These are phyloP conservation scores for Microvelia longipes DNA, from an alignment of 1,140 invertebrate species.

Conservation along the genomic window DNA sequence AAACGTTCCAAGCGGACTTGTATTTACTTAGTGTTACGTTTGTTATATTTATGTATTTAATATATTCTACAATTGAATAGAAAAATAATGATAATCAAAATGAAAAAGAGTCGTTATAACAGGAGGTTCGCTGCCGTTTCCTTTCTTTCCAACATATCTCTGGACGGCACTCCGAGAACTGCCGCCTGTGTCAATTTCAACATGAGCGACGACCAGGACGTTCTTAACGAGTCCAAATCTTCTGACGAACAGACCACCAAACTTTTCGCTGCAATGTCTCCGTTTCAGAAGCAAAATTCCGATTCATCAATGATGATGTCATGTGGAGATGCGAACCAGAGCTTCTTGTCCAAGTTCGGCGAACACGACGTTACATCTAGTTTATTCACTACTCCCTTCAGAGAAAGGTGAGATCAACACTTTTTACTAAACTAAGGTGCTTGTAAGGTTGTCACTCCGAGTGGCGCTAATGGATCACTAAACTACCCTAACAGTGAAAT, in stretches of 20 bases:
- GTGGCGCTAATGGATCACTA: too few relatives aligned
- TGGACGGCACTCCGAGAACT: constrained; percentile 8
- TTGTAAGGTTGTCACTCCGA: too few relatives aligned
- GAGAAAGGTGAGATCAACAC: constrained; percentile 8
- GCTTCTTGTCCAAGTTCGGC: constrained; percentile 1
- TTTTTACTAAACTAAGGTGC: too few relatives aligned
- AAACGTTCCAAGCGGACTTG: too few relatives aligned
- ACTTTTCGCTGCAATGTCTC: not conserved
- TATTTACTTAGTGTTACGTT: too few relatives aligned
- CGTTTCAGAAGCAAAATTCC: not conserved
- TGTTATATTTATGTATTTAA: too few relatives aligned
- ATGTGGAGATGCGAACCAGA: not conserved
- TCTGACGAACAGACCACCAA: not conserved
- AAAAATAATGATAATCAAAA: constrained; percentile 1
- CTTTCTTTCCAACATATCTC: constrained; percentile 11
- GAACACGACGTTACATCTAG: not conserved
- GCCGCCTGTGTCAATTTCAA: not conserved
- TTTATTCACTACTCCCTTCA: constrained; percentile 2
- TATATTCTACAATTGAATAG: too few relatives aligned
- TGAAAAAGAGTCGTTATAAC: constrained; percentile 9
- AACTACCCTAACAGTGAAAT: too few relatives aligned
- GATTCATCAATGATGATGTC: constrained; percentile 3
- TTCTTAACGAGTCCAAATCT: not conserved
- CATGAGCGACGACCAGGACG: not conserved
- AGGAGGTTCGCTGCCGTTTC: constrained; percentile 10